phyloP scores from a whole-genome alignment of 2,888 invertebrate genomes.

The Tetheella fluctuosa region DNA sequence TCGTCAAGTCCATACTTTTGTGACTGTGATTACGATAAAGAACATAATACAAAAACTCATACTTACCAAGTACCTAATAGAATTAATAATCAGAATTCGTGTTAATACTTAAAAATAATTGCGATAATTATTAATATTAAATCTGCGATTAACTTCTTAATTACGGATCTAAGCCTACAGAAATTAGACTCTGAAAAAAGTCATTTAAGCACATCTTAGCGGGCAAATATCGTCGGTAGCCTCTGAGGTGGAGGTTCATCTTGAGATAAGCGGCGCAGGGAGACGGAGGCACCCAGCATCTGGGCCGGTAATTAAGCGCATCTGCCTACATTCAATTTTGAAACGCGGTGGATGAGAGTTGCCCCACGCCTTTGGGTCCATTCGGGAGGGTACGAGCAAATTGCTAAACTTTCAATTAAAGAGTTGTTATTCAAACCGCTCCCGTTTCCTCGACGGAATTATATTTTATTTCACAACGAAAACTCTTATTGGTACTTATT shows the following conservation, averaged over 20 bases:
- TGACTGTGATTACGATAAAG: conserved; percentile 34
- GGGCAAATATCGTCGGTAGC: conserved; percentile 64
- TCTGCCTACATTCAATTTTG: conserved; percentile 84
- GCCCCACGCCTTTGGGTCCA: conserved; percentile 78
- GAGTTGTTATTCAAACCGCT: conserved; percentile 83
- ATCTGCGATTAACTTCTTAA: conserved; percentile 61
- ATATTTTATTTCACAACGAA: conserved; percentile 78
- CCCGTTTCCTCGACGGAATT: conserved; percentile 71
- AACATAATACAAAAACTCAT: conserved; percentile 27
- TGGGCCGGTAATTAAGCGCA: conserved; percentile 82
- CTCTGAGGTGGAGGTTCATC: conserved; percentile 71
- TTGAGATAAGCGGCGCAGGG: conserved; percentile 68
- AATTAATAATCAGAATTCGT: not conserved
- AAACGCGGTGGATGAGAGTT: conserved; percentile 79
- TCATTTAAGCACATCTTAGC: conserved; percentile 62
- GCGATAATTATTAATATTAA: conserved; percentile 57
- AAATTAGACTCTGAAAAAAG: conserved; percentile 64
- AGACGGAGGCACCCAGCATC: conserved; percentile 68
- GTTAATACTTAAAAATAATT: conserved; percentile 16
- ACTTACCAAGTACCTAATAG: not conserved
- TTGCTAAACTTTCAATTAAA: conserved; percentile 85
- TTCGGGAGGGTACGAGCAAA: conserved; percentile 81
- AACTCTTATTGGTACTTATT: conserved; percentile 74
- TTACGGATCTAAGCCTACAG: conserved; percentile 46
- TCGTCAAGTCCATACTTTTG: too few species aligned